These are phyloP conservation scores for Chitala chitala DNA, from an alignment of 2,113 vertebrate genomes.

Conservation along the genomic window DNA sequence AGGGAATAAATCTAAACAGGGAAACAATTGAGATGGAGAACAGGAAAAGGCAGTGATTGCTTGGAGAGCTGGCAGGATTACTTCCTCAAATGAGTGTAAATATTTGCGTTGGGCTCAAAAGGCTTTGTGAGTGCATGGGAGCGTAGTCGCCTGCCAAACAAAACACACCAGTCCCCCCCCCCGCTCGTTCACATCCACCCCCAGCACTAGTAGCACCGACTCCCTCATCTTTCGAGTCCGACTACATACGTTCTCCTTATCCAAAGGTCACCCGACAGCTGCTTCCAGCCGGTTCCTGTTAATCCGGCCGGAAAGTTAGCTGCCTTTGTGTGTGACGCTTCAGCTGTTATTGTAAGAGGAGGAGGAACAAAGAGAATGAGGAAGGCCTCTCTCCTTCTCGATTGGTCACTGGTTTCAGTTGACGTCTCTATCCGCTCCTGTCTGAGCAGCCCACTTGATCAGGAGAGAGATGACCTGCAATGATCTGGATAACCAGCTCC, in stretches of 20 bases:
- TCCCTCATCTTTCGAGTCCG: background rate
- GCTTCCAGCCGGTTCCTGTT: background rate
- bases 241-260: background rate
- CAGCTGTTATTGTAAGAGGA: background rate
- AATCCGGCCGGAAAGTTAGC: background rate
- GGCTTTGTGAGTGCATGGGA: constrained; percentile 28
- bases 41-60: constrained; percentile 15
- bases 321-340: background rate
- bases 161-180: constrained; percentile 1
- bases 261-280: background rate
- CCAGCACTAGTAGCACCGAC: background rate
- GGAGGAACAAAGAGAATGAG: too few species aligned
- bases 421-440: too few species aligned
- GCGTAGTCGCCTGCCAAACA: constrained; percentile 32
- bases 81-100: constrained; percentile 41
- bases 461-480: too few species aligned
- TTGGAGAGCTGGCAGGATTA: constrained; percentile 31
- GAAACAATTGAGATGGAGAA: constrained; percentile 22
- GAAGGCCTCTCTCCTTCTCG: too few species aligned
- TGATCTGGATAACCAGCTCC: too few species aligned
- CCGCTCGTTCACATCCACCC: constrained; percentile 1
- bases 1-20: constrained; percentile 19
- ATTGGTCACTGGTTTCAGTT: background rate
- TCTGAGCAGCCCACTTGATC: too few species aligned
- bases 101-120: constrained; percentile 38